Percentiles rank a stretch among this genome's conserved stretches.
Evolutionary conservation across 1,140 invertebrate genomes (phyloP).

Genomic region (Hycleus phaleratus): DNA sequence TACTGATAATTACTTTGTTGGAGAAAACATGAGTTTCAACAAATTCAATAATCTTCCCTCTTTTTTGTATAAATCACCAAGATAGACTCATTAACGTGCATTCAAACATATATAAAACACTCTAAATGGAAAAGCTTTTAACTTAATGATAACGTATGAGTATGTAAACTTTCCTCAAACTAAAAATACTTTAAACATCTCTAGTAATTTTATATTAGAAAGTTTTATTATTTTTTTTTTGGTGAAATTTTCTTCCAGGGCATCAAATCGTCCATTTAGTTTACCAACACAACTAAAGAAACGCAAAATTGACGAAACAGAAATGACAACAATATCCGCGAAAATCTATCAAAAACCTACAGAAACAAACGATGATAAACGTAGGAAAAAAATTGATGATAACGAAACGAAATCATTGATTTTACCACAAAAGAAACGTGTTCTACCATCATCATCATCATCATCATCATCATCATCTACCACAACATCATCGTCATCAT

Average conservation of each 20-base stretch:
- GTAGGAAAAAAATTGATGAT: conserved; percentile 45
- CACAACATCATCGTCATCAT: conserved; percentile 20
- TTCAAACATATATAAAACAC: too few relatives aligned
- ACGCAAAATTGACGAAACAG: conserved; percentile 41
- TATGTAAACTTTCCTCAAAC: too few relatives aligned
- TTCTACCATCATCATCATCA: conserved; percentile 39
- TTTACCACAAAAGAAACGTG: conserved; percentile 56
- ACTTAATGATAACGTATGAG: too few relatives aligned
- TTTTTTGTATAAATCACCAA: too few relatives aligned
- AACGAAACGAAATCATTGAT: conserved; percentile 42
- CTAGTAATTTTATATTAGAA: too few relatives aligned
- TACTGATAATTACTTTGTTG: conserved; percentile 1
- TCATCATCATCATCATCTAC: background rate
- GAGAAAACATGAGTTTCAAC: too few relatives aligned
- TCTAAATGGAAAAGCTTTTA: too few relatives aligned
- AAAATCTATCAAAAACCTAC: conserved; percentile 39
- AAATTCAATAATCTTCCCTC: too few relatives aligned
- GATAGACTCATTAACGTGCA: too few relatives aligned
- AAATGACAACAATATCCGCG: conserved; percentile 30
- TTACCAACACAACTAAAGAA: conserved; percentile 47
- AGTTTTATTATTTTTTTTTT: too few relatives aligned
- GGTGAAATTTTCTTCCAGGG: conserved; percentile 30
- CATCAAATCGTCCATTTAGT: conserved; percentile 33
- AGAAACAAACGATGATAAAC: conserved; percentile 42
- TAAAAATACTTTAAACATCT: too few relatives aligned